Evolutionary conservation across 2,797 vertebrate species (phyloP).

Genomic region (Rhyacichthys aspro): DNA sequence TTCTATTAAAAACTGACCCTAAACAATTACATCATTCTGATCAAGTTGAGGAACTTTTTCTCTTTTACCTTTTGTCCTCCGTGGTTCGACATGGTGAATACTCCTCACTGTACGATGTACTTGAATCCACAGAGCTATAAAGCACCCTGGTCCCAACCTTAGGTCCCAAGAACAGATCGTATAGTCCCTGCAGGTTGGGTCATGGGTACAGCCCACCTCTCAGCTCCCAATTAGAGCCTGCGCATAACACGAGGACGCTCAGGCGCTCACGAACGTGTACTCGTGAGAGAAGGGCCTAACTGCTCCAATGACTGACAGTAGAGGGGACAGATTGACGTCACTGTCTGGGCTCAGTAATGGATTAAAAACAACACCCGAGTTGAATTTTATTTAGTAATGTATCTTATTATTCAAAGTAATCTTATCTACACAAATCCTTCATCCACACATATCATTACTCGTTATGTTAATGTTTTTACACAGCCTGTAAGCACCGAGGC

Average conservation of each 20-base stretch:
- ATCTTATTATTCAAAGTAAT: too few species aligned
- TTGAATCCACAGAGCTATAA: background rate
- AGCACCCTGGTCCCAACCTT: background rate
- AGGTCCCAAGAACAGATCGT: background rate
- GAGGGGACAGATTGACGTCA: background rate
- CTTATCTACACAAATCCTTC: too few species aligned
- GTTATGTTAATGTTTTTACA: too few species aligned
- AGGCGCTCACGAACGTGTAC: background rate
- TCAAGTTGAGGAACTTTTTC: too few species aligned
- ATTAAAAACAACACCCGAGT: constrained; percentile 1
- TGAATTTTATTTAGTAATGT: background rate
- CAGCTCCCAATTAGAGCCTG: constrained; percentile 1
- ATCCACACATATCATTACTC: too few species aligned
- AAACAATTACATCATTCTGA: too few species aligned
- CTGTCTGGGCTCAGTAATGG: background rate
- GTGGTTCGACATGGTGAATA: background rate
- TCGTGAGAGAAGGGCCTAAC: background rate
- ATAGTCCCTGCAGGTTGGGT: background rate
- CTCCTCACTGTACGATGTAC: background rate
- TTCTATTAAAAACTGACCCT: too few species aligned
- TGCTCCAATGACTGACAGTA: background rate
- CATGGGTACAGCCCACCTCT: constrained; percentile 2
- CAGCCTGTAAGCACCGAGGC: too few species aligned
- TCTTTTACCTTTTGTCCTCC: constrained; percentile 4
- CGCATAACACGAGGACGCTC: background rate